These are phyloP conservation scores for Danaus plexippus DNA, from an alignment of 1,140 invertebrate species.

Conservation along the genomic window DNA sequence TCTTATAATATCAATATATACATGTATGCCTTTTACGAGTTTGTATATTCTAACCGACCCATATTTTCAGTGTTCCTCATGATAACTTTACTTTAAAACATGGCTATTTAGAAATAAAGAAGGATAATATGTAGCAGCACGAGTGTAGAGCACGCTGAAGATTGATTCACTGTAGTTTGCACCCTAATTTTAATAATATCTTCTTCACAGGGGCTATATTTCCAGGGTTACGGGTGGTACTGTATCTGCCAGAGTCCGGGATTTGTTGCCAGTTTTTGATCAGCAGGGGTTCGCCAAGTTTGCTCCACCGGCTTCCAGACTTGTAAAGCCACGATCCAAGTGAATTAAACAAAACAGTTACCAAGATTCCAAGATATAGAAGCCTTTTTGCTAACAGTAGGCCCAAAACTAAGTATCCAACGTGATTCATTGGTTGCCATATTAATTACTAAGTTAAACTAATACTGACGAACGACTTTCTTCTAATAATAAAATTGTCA, in stretches of 20 bases:
- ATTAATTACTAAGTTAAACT: too few species aligned
- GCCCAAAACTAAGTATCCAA: too few species aligned
- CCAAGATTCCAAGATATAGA: too few species aligned
- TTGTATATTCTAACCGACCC: too few species aligned
- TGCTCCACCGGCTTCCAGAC: constrained; percentile 81
- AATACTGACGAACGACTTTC: too few species aligned
- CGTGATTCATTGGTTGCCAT: too few species aligned
- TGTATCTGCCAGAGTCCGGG: constrained; percentile 78
- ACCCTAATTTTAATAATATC: neutral
- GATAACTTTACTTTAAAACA: too few species aligned
- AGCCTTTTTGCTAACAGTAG: too few species aligned
- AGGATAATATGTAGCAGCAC: neutral
- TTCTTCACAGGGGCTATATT: constrained; percentile 34
- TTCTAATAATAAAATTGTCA: too few species aligned
- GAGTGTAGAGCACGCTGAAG: neutral
- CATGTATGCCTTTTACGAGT: too few species aligned
- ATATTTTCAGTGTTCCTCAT: too few species aligned
- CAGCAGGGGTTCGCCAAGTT: constrained; percentile 84
- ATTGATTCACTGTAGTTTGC: neutral
- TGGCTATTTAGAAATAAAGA: neutral
- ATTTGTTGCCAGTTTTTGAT: constrained; percentile 86
- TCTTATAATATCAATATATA: too few species aligned
- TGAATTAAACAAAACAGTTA: constrained; percentile 17
- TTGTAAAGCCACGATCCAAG: constrained; percentile 78
- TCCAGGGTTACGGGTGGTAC: constrained; percentile 73